Conservation (phyloP, 2,797 vertebrate species). For the Phylloscopus collybita region DNA sequence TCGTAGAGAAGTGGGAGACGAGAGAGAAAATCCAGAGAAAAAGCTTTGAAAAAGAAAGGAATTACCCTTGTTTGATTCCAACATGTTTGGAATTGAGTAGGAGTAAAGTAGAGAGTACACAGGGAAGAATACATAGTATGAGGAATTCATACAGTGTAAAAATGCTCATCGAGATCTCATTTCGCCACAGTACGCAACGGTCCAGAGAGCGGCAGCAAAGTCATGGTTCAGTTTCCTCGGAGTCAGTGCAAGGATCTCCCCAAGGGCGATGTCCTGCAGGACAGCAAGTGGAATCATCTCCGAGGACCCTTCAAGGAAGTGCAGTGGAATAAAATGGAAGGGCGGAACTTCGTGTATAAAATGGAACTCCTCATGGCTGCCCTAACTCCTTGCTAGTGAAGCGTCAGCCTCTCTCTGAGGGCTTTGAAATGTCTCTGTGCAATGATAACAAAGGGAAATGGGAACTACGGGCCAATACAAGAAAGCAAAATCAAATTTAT, state of each 20-base stretch:
- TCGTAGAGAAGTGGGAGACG: background rate
- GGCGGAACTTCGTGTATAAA: conserved; percentile 97
- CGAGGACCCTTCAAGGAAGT: conserved; percentile 92
- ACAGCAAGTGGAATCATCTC: conserved; percentile 92
- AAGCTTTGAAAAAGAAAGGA: background rate
- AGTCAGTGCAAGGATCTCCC: conserved; percentile 92
- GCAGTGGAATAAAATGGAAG: conserved; percentile 97
- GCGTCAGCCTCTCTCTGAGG: background rate
- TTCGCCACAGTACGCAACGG: conserved; percentile 86
- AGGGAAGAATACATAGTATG: background rate
- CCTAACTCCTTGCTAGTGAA: conserved; percentile 85
- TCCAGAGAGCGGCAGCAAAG: conserved; percentile 91
- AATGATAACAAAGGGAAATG: background rate
- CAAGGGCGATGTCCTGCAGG: conserved; percentile 92
- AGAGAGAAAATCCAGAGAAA: background rate
- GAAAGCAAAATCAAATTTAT: background rate
- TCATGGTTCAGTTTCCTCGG: conserved; percentile 92
- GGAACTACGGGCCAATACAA: background rate
- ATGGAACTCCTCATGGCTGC: conserved; percentile 99
- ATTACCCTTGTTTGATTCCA: background rate
- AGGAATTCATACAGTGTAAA: background rate
- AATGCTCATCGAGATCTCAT: background rate
- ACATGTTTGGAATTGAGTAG: background rate
- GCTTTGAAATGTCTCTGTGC: background rate
- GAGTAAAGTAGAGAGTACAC: background rate